These are phyloP conservation scores for Aricia agestis DNA, from an alignment of 1,140 invertebrate species.

Conservation along the genomic window DNA sequence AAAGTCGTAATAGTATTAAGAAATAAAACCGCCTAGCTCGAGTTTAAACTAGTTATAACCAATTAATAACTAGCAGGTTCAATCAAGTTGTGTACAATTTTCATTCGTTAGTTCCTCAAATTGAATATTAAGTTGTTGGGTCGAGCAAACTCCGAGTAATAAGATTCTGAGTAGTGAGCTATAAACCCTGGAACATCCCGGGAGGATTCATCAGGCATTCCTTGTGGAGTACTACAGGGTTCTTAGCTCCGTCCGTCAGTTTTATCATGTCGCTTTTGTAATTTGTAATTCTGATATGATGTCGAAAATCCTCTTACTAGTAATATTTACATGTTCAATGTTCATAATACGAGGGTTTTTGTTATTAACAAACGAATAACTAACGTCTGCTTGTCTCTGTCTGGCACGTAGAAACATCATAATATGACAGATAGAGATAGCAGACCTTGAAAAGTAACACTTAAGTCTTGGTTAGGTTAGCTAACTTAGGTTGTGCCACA, in stretches of 20 bases:
- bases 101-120: neutral
- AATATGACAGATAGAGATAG: too few species aligned
- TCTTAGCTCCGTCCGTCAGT: neutral
- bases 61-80: neutral
- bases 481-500: too few species aligned
- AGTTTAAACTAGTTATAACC: neutral
- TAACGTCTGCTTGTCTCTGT: too few species aligned
- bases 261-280: neutral
- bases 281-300: too few species aligned
- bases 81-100: neutral
- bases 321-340: too few species aligned
- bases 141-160: neutral
- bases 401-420: too few species aligned
- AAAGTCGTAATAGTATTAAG: neutral
- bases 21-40: neutral
- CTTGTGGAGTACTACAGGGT: neutral
- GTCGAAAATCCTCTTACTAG: too few species aligned
- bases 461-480: too few species aligned
- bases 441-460: too few species aligned
- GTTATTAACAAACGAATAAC: too few species aligned
- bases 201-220: neutral
- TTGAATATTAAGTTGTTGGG: slow-evolving; percentile 1
- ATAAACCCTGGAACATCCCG: neutral
- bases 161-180: neutral
- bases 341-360: too few species aligned